phyloP scores from a whole-genome alignment of 2,888 invertebrate genomes.

The Cantharis flavilabris region DNA sequence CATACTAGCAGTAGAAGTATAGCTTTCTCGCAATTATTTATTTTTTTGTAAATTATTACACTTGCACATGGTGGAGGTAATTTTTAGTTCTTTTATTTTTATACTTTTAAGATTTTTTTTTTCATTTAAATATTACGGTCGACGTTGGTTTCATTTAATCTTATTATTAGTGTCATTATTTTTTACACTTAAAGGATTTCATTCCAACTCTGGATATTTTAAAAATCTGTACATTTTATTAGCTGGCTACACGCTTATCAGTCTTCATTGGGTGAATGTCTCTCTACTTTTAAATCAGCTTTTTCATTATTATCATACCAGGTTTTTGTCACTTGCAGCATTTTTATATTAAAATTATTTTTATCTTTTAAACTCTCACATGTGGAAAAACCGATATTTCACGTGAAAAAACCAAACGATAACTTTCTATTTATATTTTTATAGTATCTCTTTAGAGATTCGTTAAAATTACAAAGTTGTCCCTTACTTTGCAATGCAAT shows the following conservation, averaged over 20 bases:
- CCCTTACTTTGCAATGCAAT: too few species aligned
- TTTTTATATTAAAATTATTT: background rate
- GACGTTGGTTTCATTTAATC: background rate
- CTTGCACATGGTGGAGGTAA: constrained; percentile 50
- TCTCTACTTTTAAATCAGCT: background rate
- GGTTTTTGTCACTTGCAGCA: background rate
- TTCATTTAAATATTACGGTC: constrained; percentile 10
- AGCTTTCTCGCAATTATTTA: constrained; percentile 41
- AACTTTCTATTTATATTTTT: background rate
- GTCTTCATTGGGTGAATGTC: background rate
- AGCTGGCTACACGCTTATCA: background rate
- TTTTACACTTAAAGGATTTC: constrained; percentile 11
- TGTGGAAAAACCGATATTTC: background rate
- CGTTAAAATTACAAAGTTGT: too few species aligned
- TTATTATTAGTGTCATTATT: constrained; percentile 1
- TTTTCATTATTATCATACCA: background rate
- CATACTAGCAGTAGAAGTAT: constrained; percentile 36
- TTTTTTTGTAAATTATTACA: constrained; percentile 34
- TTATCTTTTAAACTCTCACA: background rate
- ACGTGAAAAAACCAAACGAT: background rate
- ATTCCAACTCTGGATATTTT: background rate
- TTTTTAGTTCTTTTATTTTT: constrained; percentile 30
- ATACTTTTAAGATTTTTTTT: background rate
- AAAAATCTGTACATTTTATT: background rate
- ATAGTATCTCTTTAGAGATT: background rate